These are phyloP conservation scores for Percina caprodes DNA, from an alignment of 2,113 vertebrate genomes.

Conservation along the genomic window DNA sequence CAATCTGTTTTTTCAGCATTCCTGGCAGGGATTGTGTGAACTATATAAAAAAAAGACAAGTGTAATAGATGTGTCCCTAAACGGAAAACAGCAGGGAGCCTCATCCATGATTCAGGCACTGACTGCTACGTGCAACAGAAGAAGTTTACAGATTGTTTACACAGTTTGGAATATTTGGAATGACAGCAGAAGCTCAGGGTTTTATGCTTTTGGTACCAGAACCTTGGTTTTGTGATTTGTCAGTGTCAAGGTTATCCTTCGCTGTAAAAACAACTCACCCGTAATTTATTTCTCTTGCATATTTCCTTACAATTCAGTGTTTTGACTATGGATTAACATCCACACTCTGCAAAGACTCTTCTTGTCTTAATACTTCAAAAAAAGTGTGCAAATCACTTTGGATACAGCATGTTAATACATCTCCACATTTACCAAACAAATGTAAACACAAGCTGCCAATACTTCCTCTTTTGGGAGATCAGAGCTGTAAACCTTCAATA, in stretches of 20 bases:
- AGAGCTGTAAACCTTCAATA: conserved; percentile 49
- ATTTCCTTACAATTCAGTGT: background rate
- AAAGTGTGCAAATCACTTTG: conserved; percentile 34
- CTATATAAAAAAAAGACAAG: conserved; percentile 38
- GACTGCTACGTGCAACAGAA: background rate
- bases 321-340: conserved; percentile 1
- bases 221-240: conserved; percentile 1
- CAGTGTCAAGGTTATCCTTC: conserved; percentile 1
- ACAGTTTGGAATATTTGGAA: conserved; percentile 16
- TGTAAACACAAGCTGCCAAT: conserved; percentile 41
- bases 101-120: conserved; percentile 33
- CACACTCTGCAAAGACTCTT: background rate
- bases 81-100: conserved; percentile 24
- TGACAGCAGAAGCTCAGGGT: conserved; percentile 11
- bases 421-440: conserved; percentile 17
- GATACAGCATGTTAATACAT: conserved; percentile 3
- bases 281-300: background rate
- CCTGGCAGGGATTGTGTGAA: conserved; percentile 26
- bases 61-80: conserved; percentile 8
- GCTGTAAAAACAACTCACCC: background rate
- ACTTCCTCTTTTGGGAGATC: conserved; percentile 17
- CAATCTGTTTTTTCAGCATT: conserved; percentile 17
- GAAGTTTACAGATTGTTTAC: conserved; percentile 29
- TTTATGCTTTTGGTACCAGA: conserved; percentile 6
- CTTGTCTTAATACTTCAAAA: background rate